Evolutionary conservation across 2,888 invertebrate genomes (phyloP), one percentile per base, ranked within the genome.

Genomic region (Rhagophthalmus giganteus): DNA sequence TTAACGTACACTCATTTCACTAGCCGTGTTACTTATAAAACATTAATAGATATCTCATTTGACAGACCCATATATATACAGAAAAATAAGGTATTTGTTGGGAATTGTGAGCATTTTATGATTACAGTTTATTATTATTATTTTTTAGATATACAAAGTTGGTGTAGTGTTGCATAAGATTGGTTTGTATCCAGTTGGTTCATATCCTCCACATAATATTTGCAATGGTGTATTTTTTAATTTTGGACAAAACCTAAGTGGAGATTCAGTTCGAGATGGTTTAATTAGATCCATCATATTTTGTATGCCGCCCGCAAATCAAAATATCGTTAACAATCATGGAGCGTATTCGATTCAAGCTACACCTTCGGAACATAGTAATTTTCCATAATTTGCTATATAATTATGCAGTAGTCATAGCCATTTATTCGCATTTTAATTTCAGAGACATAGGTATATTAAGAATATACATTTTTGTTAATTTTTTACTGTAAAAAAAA

Each of bases 1-100:
- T 81, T 90, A 62, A 88, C 90, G 0, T 90, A 90, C 74, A 89
- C 87, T 1, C 90, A 90, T 74, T 90, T 87, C 68, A 87, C 89
- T 37, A 86, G 84, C 57, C 81, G 87, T 57, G 90, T 88, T 55
- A 80, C 81, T n/a, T 86, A 83, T 72, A 79, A 85, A 11, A 85
- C 85, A 14, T 77, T 88, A 61, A 80, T 90, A 45, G 90, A 90
- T 74, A 87, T 91, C 62, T 84, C 84, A 59, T 90, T 90, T 73
- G 88, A 90, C 76, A 75, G 88, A 4, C 87, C 89, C 4, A 85
- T 90, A 47, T 87, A 85, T 62, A 87, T 91, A 62, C 86, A 87
- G 69, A 79, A 82, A 62, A 82, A 85, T 68, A 86, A 85, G 81
- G 85, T 83, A 62, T 13, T 4, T 11, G 26, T n/a, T 3, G 4